Conservation (phyloP, 2,113 vertebrate species). For the Thalassarche chlororhynchos region DNA sequence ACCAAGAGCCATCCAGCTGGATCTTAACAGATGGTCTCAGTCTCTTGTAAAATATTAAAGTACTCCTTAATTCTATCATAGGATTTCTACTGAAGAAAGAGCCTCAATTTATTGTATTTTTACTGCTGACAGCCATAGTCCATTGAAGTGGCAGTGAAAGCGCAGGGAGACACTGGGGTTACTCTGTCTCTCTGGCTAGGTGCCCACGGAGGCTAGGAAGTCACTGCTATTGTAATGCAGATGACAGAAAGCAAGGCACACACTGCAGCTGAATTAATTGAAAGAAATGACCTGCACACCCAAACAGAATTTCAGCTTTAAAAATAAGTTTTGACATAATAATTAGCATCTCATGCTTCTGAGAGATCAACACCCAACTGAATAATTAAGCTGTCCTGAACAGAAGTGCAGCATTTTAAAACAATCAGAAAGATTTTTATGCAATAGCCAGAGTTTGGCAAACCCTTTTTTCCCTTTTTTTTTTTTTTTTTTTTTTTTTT, state of each 20-base stretch:
- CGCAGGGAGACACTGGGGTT: neutral
- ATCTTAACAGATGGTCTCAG: slow-evolving; percentile 53
- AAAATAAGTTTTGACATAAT: neutral
- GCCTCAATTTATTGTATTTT: slow-evolving; percentile 21
- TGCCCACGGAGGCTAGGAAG: neutral
- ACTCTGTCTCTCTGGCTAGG: slow-evolving; percentile 10
- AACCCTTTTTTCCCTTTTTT: fast-evolving
- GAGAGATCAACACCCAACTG: neutral
- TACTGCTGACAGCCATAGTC: slow-evolving; percentile 21
- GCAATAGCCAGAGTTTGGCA: neutral
- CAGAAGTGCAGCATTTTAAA: neutral
- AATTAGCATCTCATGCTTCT: neutral
- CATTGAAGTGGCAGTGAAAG: slow-evolving; percentile 45
- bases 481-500: too few relatives aligned
- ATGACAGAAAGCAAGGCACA: slow-evolving; percentile 1
- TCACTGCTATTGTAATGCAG: slow-evolving; percentile 40
- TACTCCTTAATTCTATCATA: slow-evolving; percentile 31
- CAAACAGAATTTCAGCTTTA: neutral
- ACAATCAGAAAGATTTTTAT: neutral
- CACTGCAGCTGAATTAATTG: slow-evolving; percentile 1
- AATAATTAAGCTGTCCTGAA: neutral
- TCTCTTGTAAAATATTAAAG: slow-evolving; percentile 56
- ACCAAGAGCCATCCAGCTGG: slow-evolving; percentile 7
- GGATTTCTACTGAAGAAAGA: slow-evolving; percentile 34
- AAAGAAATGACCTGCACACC: neutral